phyloP scores from a whole-genome alignment of 2,797 vertebrate genomes.

The Chlorospingus flavigularis region DNA sequence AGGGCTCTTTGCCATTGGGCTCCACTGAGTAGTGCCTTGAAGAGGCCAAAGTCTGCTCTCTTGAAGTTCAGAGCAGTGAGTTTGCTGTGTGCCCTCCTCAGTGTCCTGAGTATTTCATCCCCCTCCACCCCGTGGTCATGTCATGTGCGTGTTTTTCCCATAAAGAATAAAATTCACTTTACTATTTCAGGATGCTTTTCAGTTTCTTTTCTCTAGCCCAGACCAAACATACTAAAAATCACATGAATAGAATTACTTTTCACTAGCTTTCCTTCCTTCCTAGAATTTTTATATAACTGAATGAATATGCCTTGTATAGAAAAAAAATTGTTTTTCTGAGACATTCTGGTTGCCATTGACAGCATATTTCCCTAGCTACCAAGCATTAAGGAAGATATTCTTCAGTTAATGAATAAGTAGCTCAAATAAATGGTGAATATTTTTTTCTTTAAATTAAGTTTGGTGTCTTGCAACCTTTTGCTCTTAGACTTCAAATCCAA shows the following conservation, averaged over 20 bases:
- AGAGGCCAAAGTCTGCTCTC: background rate
- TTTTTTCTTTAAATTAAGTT: background rate
- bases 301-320: background rate
- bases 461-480: background rate
- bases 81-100: background rate
- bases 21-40: background rate
- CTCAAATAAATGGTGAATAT: background rate
- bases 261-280: background rate
- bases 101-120: background rate
- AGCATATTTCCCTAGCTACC: background rate
- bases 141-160: background rate
- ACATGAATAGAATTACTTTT: background rate
- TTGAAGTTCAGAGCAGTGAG: background rate
- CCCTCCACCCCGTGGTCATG: rapidly evolving
- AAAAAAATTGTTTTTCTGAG: background rate
- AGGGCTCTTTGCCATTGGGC: background rate
- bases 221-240: background rate
- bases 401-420: background rate
- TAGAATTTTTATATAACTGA: background rate
- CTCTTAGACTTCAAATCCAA: background rate
- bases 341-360: background rate
- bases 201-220: background rate
- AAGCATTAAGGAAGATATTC: background rate
- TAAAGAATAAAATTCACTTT: background rate
- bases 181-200: background rate